phyloP scores from a whole-genome alignment of 1,140 invertebrate genomes.

The Cydia amplana region DNA sequence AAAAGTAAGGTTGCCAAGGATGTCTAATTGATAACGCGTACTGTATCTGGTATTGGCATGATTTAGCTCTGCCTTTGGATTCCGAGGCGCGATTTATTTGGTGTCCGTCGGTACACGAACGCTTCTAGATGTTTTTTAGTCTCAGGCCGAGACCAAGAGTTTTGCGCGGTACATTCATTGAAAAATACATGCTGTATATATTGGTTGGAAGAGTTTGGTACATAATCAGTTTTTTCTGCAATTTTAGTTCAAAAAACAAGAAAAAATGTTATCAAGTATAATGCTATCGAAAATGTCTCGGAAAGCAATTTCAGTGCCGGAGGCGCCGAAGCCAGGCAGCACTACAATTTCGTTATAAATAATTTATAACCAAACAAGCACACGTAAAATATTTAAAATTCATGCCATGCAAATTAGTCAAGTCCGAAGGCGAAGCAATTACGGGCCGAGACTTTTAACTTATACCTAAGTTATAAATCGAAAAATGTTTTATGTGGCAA shows the following conservation, averaged over 20 bases:
- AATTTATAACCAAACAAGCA: conserved; percentile 29
- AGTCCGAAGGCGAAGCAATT: conserved; percentile 51
- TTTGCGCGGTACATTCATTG: not conserved
- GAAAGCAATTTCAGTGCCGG: not conserved
- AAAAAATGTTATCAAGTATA: not conserved
- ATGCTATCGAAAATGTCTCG: not conserved
- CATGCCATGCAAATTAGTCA: conserved; percentile 59
- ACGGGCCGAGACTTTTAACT: conserved; percentile 42
- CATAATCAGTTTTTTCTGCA: not conserved
- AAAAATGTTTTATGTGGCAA: conserved; percentile 63
- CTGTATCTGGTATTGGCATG: conserved; percentile 72
- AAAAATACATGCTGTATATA: not conserved
- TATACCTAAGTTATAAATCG: conserved; percentile 49
- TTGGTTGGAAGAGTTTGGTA: not conserved
- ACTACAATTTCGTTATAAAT: conserved; percentile 30
- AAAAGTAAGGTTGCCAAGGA: conserved; percentile 51
- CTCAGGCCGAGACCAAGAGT: not conserved
- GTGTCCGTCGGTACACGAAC: conserved; percentile 44
- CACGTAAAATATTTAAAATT: conserved; percentile 49
- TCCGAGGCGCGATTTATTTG: conserved; percentile 59
- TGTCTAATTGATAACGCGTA: conserved; percentile 73
- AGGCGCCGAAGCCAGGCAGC: conserved; percentile 40
- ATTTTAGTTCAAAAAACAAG: not conserved
- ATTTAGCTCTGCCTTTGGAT: conserved; percentile 64
- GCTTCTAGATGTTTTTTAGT: conserved; percentile 39